phyloP scores from a whole-genome alignment of 1,140 invertebrate species.

The Cotesia glomerata region DNA sequence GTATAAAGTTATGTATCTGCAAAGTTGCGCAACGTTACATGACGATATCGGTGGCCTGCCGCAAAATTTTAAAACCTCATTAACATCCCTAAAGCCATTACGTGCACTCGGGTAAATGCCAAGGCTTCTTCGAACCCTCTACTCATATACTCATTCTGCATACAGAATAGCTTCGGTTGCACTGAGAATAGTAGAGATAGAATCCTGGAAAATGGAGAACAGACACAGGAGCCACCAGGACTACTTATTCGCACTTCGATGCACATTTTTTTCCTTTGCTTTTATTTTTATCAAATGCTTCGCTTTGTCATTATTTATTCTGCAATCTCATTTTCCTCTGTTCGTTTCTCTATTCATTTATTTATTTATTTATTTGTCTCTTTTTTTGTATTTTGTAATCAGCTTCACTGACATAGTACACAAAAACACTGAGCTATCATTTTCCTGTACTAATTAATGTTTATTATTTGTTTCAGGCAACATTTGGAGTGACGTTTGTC shows the following conservation, averaged over 20 bases:
- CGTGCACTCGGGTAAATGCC: constrained; percentile 14
- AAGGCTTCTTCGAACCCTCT: background rate
- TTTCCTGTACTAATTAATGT: background rate
- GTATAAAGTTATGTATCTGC: background rate
- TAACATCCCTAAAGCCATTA: constrained; percentile 17
- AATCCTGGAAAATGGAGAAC: background rate
- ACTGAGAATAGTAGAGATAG: background rate
- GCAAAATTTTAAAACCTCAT: constrained; percentile 19
- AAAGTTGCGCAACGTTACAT: constrained; percentile 16
- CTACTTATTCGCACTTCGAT: background rate
- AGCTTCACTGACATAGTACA: background rate
- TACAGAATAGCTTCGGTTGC: constrained; percentile 9
- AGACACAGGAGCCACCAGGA: constrained; percentile 7
- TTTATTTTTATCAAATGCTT: background rate
- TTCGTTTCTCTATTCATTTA: background rate
- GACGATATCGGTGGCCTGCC: background rate
- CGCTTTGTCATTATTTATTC: background rate
- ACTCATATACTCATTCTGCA: background rate
- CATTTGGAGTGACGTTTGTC: constrained; percentile 45
- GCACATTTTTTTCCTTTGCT: background rate
- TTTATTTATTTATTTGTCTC: no score
- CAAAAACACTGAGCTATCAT: no score
- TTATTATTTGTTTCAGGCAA: constrained; percentile 42
- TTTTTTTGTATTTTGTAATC: no score
- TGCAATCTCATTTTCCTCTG: background rate